These are phyloP conservation scores for Seira sanloemensis DNA, from an alignment of 2,888 invertebrate genomes.

Conservation along the genomic window DNA sequence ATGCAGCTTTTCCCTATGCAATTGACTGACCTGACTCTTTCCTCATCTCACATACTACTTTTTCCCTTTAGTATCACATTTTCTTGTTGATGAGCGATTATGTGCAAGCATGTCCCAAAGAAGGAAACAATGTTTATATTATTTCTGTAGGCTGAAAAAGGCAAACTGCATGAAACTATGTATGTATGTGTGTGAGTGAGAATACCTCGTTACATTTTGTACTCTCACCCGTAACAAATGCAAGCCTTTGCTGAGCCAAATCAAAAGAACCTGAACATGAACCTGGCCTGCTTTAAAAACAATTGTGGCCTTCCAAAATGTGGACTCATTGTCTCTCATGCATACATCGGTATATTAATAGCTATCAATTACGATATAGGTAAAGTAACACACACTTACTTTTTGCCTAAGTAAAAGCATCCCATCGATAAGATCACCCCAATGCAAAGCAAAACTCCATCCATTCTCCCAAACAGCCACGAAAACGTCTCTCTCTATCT, in stretches of 20 bases:
- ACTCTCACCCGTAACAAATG: background rate
- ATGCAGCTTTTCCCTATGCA: background rate
- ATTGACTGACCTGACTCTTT: background rate
- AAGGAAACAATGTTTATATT: constrained; percentile 7
- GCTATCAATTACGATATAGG: background rate
- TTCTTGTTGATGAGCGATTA: constrained; percentile 46
- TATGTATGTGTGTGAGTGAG: constrained; percentile 2
- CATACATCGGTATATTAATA: constrained; percentile 11
- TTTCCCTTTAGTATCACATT: constrained; percentile 47
- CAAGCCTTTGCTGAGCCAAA: too few species aligned
- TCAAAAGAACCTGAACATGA: background rate
- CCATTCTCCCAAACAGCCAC: background rate
- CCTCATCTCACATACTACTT: constrained; percentile 15
- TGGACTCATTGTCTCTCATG: constrained; percentile 1
- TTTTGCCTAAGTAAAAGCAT: constrained; percentile 52
- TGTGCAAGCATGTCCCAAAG: constrained; percentile 52
- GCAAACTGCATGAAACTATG: too few species aligned
- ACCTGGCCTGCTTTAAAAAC: background rate
- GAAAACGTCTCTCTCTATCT: too few species aligned
- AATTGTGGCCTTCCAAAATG: constrained; percentile 14
- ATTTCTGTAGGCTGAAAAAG: background rate
- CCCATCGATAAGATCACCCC: constrained; percentile 54
- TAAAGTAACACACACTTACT: constrained; percentile 4
- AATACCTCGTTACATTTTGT: constrained; percentile 2
- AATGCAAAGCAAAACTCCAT: background rate